phyloP scores from a whole-genome alignment of 1,140 invertebrate species.

The Plectus sambesii region DNA sequence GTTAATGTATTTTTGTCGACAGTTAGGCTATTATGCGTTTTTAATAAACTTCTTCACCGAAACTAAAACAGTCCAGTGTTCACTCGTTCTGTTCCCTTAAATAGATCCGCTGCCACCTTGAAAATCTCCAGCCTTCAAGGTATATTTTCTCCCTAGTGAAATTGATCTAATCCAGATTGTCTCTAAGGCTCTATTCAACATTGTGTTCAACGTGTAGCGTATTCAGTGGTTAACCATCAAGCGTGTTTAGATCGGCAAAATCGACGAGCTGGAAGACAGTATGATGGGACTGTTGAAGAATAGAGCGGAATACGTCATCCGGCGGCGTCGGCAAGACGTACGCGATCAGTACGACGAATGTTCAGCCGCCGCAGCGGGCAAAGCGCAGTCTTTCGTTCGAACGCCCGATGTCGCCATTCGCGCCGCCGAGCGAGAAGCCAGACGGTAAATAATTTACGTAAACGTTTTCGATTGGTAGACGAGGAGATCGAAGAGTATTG shows the following conservation, averaged over 20 bases:
- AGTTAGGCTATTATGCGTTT: not conserved
- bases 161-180: too few relatives aligned
- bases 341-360: conserved; percentile 83
- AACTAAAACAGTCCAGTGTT: too few relatives aligned
- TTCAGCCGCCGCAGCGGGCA: conserved; percentile 50
- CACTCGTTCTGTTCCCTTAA: too few relatives aligned
- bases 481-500: not conserved
- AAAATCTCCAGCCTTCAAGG: too few relatives aligned
- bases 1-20: not conserved
- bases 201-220: too few relatives aligned
- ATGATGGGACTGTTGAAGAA: conserved; percentile 61
- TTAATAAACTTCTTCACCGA: too few relatives aligned
- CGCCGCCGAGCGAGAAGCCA: conserved; percentile 74
- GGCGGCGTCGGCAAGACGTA: conserved; percentile 72
- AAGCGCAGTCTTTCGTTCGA: conserved; percentile 62
- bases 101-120: too few relatives aligned
- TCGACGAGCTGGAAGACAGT: conserved; percentile 65
- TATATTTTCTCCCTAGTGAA: too few relatives aligned
- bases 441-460: conserved; percentile 48
- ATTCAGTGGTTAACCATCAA: not conserved
- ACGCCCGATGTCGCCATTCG: conserved; percentile 45
- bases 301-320: conserved; percentile 61
- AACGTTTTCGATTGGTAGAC: conserved; percentile 2
- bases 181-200: too few relatives aligned
- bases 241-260: conserved; percentile 58